Base-by-base conservation (phyloP, 2,113 vertebrate species). In the Spea bombifrons region DNA sequence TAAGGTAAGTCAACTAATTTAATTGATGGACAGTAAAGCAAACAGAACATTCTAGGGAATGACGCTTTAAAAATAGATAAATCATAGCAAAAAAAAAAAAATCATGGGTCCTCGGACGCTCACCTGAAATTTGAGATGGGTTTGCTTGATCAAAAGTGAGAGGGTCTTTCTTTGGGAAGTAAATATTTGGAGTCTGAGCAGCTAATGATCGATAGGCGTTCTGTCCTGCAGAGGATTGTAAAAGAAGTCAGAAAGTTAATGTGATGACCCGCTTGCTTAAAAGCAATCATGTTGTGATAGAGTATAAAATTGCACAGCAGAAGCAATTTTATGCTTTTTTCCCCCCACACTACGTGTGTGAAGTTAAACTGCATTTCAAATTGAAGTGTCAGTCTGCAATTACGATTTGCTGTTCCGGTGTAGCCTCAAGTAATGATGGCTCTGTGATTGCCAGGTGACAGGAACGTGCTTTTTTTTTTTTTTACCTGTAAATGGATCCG, bases 121-220 rank as follows among this genome's bases (percentile, higher is more conserved):
- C 71, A 99, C 97, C 93, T 50, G 96, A 73, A 86, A 99, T 99
- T 87, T 96, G 95, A 0, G 89, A 86, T 82, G 90, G 83, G 83
- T 97, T 99, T 73, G 96, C 97, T 86, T 99, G 96, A 77, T 98
- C 96, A 89, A 99, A 99, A 52, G 94, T 96, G 48, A 99, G 93
- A 72, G 91, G 93, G 8, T 99, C 96, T 30, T 92, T 96, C 88
- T 96, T 98, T 0, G 97, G 97, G 83, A 98, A 99, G 88, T 96
- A 99, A 86, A 95, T 92, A 86, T 99, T 99, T 88, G 92, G 89
- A 66, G 46, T 70, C 81, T 88, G 84, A 75, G 80, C 82, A 77
- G 85, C 4, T 44, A 87, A 75, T 80, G 93, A 91, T 44, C 85
- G 89, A 87, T 96, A 97, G 17, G 95, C 94, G 3, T 88, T 89